A percentile compares a stretch with the other conserved stretches of the same genome.
phyloP scores from a whole-genome alignment of 1,140 invertebrate genomes.

The Trachymyrmex septentrionalis region DNA sequence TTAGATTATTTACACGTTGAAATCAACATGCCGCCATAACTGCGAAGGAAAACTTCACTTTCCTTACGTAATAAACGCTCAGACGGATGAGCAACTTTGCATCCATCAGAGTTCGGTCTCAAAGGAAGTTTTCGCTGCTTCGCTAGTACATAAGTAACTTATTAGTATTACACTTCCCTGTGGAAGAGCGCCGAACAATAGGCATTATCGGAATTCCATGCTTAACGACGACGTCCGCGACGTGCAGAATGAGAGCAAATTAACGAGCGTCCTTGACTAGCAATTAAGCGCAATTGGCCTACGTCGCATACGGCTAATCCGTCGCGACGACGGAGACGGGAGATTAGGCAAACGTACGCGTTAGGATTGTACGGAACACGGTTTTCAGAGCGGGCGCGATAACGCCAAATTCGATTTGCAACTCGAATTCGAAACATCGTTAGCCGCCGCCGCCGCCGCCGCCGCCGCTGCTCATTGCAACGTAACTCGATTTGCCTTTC shows the following conservation, averaged over 20 bases:
- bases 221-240: slow-evolving; percentile 4
- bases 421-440: slow-evolving; percentile 63
- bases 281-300: slow-evolving; percentile 60
- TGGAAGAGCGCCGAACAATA: not conserved
- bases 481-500: slow-evolving; percentile 61
- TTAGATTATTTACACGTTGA: not conserved
- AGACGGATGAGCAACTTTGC: slow-evolving; percentile 28
- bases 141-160: slow-evolving; percentile 21
- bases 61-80: slow-evolving; percentile 34
- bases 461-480: slow-evolving; percentile 52
- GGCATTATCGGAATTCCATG: slow-evolving; percentile 62
- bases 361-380: slow-evolving; percentile 22
- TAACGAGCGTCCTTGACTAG: slow-evolving; percentile 57
- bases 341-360: slow-evolving; percentile 38
- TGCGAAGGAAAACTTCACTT: not conserved
- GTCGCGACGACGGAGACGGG: slow-evolving; percentile 11
- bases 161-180: not conserved
- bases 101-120: not conserved
- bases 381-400: slow-evolving; percentile 54
- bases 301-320: slow-evolving; percentile 44
- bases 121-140: slow-evolving; percentile 39
- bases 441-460: slow-evolving; percentile 46
- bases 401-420: slow-evolving; percentile 59
- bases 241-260: slow-evolving; percentile 39
- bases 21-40: not conserved